These are phyloP conservation scores for Daptonema setosum DNA, from an alignment of 2,888 invertebrate species.

Conservation along the genomic window DNA sequence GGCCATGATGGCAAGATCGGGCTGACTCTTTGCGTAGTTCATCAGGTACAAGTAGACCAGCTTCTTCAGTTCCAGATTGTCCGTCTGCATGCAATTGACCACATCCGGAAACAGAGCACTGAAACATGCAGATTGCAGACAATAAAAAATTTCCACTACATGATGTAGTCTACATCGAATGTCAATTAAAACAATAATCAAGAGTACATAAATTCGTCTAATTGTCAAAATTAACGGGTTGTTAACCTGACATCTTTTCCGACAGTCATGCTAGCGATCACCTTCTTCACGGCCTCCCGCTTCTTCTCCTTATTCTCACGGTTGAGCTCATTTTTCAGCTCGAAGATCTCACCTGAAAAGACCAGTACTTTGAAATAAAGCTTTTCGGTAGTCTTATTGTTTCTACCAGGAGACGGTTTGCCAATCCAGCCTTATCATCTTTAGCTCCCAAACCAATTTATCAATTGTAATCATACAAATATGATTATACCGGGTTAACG, in stretches of 20 bases:
- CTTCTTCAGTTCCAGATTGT: conserved; percentile 92
- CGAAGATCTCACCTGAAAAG: conserved; percentile 68
- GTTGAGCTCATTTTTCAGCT: conserved; percentile 89
- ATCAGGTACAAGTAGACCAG: conserved; percentile 91
- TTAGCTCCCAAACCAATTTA: too few species aligned
- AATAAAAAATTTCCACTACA: neutral
- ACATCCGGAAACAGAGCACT: conserved; percentile 89
- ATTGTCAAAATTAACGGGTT: too few species aligned
- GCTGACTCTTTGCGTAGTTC: conserved; percentile 99
- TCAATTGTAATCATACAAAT: too few species aligned
- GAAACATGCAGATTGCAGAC: conserved; percentile 25
- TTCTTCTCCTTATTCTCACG: conserved; percentile 99
- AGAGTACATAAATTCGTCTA: too few species aligned
- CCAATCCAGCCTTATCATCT: too few species aligned
- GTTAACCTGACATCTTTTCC: conserved; percentile 78
- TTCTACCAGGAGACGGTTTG: too few species aligned
- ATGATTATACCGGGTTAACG: too few species aligned
- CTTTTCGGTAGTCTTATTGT: neutral
- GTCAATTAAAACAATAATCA: neutral
- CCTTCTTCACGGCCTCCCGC: conserved; percentile 97
- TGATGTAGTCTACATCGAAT: neutral
- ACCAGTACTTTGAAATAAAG: neutral
- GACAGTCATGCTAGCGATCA: conserved; percentile 98
- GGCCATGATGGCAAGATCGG: conserved; percentile 99
- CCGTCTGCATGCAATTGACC: conserved; percentile 99